Percentiles rank a stretch among this genome's conserved stretches.
phyloP scores from a whole-genome alignment of 2,113 vertebrate species.

The Corythornis vintsioides region DNA sequence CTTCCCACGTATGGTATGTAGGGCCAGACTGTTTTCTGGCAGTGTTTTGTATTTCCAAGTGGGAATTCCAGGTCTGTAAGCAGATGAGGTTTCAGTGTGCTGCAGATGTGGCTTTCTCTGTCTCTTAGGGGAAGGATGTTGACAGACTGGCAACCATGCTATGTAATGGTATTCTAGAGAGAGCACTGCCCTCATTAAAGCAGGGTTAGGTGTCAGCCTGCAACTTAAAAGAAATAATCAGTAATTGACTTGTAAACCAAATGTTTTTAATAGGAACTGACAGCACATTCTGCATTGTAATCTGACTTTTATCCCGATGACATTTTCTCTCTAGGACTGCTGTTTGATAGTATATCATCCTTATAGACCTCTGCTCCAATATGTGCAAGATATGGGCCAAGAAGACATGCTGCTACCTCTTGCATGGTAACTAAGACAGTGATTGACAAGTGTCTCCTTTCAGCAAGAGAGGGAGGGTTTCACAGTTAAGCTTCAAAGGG shows the following conservation, averaged over 20 bases:
- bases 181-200: slow-evolving; percentile 69
- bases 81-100: slow-evolving; percentile 76
- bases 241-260: slow-evolving; percentile 52
- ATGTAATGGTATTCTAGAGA: slow-evolving; percentile 73
- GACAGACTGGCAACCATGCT: slow-evolving; percentile 72
- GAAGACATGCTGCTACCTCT: slow-evolving; percentile 98
- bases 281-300: slow-evolving; percentile 54
- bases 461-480: slow-evolving; percentile 5
- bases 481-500: not conserved
- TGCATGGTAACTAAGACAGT: slow-evolving; percentile 86
- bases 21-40: slow-evolving; percentile 71
- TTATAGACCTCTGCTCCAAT: slow-evolving; percentile 96
- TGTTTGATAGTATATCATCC: slow-evolving; percentile 99
- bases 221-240: not conserved
- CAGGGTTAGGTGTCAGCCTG: slow-evolving; percentile 60
- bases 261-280: slow-evolving; percentile 39
- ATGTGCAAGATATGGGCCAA: slow-evolving; percentile 99
- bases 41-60: slow-evolving; percentile 68
- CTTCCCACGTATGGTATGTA: slow-evolving; percentile 64
- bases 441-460: slow-evolving; percentile 39
- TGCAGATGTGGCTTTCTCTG: slow-evolving; percentile 74
- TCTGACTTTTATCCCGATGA: slow-evolving; percentile 61
- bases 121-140: slow-evolving; percentile 69
- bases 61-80: slow-evolving; percentile 72
- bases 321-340: slow-evolving; percentile 89